Base-by-base conservation (phyloP, 2,113 vertebrate genomes). In the Ahaetulla prasina region DNA sequence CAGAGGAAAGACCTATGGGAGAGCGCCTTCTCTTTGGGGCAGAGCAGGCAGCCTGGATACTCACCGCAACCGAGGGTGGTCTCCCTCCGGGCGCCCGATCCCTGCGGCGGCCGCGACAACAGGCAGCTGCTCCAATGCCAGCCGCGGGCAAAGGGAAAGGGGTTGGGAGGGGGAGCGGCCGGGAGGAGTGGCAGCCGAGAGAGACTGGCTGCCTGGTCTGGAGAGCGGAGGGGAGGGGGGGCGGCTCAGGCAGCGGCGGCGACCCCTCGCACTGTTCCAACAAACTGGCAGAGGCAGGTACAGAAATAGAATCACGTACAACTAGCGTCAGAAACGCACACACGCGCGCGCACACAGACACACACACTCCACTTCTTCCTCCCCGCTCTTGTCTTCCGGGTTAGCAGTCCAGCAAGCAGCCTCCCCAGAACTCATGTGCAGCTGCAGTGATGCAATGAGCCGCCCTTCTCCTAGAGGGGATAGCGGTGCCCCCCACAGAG, bases 291-390 rank as follows among this genome's bases (percentile, higher is more conserved):
- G 63, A 54, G 86, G 25, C 68, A 43, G 94, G 93, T 92, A 93
- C 91, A 93, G 91, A 88, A 91, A 94, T 86, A 93, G 89, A 95
- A 68, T 45, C 93, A 92, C 89, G 92, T 85, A 93, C 49, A 35
- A 50, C 63, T 90, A 91, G 93, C 93, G 93, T 94, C 95, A 94
- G 91, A 91, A 55, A 52, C 89, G 45, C 93, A 52, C 89, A 35
- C 93, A 49, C 87, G 43, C 93, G 49, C 91, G 12, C 53, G 18
- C 85, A 16, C 18, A n/a, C 52, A 27, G 27, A 35, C 39, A 25
- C 90, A 20, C 93, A 2, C 80, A 10, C 86, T 30, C 47, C 14
- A 30, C 47, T 30, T 16, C 90, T 55, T 53, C 30, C 54, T 27
- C 45, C 47, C 47, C 10, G 30, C 23, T 30, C 53, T 57, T 14